Evolutionary conservation across 2,797 vertebrate species (phyloP).

Genomic region (Pseudochirops corinnae): DNA sequence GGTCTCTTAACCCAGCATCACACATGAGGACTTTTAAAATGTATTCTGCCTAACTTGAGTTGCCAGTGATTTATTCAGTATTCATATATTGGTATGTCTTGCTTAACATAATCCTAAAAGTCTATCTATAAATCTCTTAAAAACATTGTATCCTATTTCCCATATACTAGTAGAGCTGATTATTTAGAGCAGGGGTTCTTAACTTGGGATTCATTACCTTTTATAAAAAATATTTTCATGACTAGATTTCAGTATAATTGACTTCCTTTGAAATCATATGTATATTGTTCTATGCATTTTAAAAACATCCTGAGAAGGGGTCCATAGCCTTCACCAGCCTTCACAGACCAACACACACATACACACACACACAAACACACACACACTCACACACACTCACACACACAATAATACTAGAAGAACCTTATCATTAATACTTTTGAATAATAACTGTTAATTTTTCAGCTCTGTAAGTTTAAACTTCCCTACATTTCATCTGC

Average conservation of each 20-base stretch:
- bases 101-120: conserved; percentile 73
- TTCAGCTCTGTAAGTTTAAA: conserved; percentile 60
- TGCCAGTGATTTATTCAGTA: conserved; percentile 60
- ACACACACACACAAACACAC: neutral
- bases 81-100: conserved; percentile 70
- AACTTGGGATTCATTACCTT: neutral
- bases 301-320: neutral
- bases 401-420: neutral
- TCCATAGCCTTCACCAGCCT: neutral
- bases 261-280: neutral
- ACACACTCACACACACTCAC: neutral
- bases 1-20: neutral
- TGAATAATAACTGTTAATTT: conserved; percentile 55
- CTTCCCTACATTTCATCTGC: neutral
- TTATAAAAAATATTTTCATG: neutral
- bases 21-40: neutral
- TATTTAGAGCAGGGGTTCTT: conserved; percentile 58
- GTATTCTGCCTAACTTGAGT: conserved; percentile 58
- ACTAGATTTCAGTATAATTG: neutral
- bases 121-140: conserved; percentile 73
- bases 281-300: neutral
- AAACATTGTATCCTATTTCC: conserved; percentile 68
- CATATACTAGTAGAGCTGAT: conserved; percentile 66
- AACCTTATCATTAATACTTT: conserved; percentile 67
- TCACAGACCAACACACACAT: neutral